These are phyloP conservation scores for Elmis aenea DNA, from an alignment of 2,888 invertebrate genomes.

Conservation along the genomic window DNA sequence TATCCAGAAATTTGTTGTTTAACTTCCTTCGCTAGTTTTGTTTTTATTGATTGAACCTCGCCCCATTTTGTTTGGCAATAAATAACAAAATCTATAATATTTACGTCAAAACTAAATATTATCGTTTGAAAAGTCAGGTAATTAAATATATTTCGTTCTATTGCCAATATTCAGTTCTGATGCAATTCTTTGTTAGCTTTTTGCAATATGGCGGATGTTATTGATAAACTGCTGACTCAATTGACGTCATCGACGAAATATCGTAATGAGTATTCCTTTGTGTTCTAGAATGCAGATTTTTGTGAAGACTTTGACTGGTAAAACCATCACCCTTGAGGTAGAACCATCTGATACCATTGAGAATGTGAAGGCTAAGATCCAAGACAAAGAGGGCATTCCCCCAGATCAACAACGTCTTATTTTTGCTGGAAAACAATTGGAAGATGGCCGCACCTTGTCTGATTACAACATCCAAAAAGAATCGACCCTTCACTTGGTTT, in stretches of 20 bases:
- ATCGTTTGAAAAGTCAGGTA: slow-evolving; percentile 1
- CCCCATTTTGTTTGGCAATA: no score
- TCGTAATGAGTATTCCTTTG: no score
- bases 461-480: slow-evolving; percentile 42
- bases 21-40: no score
- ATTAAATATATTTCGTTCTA: neutral
- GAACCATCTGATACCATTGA: slow-evolving; percentile 86
- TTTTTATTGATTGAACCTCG: no score
- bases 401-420: slow-evolving; percentile 85
- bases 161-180: no score
- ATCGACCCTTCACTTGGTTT: slow-evolving; percentile 53
- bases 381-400: slow-evolving; percentile 86
- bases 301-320: slow-evolving; percentile 54
- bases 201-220: neutral
- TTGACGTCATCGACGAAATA: neutral
- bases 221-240: neutral
- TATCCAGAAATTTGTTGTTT: no score
- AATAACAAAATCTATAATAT: no score
- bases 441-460: slow-evolving; percentile 58
- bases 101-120: no score
- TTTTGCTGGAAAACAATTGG: slow-evolving; percentile 87
- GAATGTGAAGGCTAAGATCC: slow-evolving; percentile 89
- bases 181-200: neutral
- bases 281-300: slow-evolving; percentile 56
- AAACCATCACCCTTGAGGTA: slow-evolving; percentile 54